A percentile compares a stretch with the other conserved stretches of the same genome.
phyloP scores from a whole-genome alignment of 2,797 vertebrate genomes.

The Acanthornis magna region DNA sequence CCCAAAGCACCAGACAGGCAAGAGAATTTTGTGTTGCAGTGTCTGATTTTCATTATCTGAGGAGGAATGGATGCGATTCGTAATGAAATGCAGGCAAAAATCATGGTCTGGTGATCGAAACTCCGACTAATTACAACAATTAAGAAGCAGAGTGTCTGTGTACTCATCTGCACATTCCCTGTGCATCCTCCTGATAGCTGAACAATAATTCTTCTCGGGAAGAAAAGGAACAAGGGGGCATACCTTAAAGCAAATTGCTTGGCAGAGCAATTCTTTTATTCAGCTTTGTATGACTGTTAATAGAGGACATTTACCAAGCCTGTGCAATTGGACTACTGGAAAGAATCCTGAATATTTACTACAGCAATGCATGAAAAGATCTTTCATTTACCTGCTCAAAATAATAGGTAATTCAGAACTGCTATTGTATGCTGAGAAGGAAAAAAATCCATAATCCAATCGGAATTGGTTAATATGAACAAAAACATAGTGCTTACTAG shows the following conservation, averaged over 20 bases:
- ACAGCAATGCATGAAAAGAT: not conserved
- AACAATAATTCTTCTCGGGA: not conserved
- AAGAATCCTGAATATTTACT: not conserved
- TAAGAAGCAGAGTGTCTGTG: not conserved
- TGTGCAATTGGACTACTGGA: not conserved
- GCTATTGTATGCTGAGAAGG: slow-evolving; percentile 20
- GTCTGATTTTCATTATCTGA: not conserved
- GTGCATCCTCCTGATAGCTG: not conserved
- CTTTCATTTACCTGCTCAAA: slow-evolving; percentile 34
- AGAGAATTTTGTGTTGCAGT: not conserved
- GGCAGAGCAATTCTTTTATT: not conserved
- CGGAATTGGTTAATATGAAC: slow-evolving; percentile 42
- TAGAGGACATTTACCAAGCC: not conserved
- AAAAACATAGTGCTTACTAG: slow-evolving; percentile 44
- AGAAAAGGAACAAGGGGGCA: not conserved
- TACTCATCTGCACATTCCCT: not conserved
- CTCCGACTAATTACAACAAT: slow-evolving; percentile 16
- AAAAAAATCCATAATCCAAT: slow-evolving; percentile 28
- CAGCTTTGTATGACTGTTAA: slow-evolving; percentile 24
- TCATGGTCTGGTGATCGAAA: not conserved
- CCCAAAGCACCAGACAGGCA: not conserved
- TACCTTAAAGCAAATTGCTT: slow-evolving; percentile 25
- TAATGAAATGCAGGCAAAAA: not conserved
- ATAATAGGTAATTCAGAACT: slow-evolving; percentile 7
- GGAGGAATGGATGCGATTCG: not conserved